Evolutionary conservation across 2,797 vertebrate species (phyloP).

Genomic region (Crypturellus tataupa): DNA sequence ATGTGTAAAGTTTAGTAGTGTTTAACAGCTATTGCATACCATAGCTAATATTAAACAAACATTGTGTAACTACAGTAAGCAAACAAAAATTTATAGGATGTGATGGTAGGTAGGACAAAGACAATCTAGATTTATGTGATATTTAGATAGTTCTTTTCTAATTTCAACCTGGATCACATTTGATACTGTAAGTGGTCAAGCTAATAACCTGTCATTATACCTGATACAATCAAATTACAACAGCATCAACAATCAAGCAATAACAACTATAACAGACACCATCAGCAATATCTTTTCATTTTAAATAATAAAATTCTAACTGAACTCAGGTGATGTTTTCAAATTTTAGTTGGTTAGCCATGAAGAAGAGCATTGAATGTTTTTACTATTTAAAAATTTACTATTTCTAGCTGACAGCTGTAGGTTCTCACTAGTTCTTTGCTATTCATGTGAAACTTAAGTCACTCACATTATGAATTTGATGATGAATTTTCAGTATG

Average conservation of each 20-base stretch:
- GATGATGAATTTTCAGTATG: too few relatives aligned
- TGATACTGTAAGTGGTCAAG: neutral
- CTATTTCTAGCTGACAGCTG: neutral
- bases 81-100: neutral
- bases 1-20: neutral
- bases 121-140: neutral
- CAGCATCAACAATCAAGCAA: neutral
- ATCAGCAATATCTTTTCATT: neutral
- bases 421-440: neutral
- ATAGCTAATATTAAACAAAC: neutral
- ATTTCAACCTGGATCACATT: neutral
- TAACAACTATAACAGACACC: neutral
- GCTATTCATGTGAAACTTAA: neutral
- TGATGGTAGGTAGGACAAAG: neutral
- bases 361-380: neutral
- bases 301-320: neutral
- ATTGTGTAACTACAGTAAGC: neutral
- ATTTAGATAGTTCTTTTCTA: neutral
- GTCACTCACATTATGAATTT: neutral
- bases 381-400: neutral
- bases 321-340: neutral
- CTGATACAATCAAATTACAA: neutral
- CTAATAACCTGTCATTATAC: neutral
- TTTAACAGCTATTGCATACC: neutral
- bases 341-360: neutral